Conservation (phyloP, 2,113 vertebrate genomes). For the Catharus fuscescens region DNA sequence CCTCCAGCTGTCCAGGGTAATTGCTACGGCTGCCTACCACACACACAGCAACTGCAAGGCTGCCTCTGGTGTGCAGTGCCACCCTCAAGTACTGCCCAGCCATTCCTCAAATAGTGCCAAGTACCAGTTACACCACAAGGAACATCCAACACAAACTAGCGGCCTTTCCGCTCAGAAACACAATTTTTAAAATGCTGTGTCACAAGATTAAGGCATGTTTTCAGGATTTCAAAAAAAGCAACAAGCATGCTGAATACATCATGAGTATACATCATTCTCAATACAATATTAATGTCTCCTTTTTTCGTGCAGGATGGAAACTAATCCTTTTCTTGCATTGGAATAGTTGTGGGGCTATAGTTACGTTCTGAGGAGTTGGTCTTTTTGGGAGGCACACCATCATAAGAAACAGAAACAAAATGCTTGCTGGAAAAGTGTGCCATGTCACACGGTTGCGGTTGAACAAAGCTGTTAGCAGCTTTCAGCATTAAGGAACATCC, state of each 20-base stretch:
- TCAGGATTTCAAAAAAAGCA: background rate
- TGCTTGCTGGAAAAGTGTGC: background rate
- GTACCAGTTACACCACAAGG: background rate
- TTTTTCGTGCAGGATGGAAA: background rate
- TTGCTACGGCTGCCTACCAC: background rate
- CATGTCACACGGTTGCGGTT: background rate
- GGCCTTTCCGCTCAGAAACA: background rate
- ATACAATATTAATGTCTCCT: background rate
- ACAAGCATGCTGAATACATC: background rate
- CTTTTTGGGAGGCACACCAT: background rate
- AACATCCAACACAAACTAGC: background rate
- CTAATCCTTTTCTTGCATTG: background rate
- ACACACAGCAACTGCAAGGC: background rate
- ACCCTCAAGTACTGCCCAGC: background rate
- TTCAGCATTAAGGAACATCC: background rate
- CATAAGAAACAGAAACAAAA: conserved; percentile 15
- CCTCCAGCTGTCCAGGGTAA: background rate
- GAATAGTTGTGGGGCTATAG: background rate
- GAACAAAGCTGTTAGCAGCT: background rate
- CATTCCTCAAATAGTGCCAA: background rate
- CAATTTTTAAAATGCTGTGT: background rate
- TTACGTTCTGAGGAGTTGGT: background rate
- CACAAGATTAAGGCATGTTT: background rate
- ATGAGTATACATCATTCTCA: background rate
- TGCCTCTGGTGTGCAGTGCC: background rate